Percentiles rank a stretch among this genome's conserved stretches.
Conservation (phyloP, 2,797 vertebrate genomes). For the Kryptopterus vitreolus region DNA sequence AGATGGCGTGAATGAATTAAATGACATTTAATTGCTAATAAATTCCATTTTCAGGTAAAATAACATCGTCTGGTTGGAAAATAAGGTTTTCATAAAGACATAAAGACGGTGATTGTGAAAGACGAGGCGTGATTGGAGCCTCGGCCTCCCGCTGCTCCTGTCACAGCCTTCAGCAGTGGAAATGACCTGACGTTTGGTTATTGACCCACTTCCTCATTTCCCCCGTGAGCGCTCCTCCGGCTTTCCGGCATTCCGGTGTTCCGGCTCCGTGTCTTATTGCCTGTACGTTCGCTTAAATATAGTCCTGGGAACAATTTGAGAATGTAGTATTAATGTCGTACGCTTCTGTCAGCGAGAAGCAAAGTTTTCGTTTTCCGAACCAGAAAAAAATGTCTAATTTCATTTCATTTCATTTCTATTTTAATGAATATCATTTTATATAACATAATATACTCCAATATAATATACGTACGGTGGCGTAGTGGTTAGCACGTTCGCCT, state of each 20-base stretch:
- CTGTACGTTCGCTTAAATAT: not conserved
- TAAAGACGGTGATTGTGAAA: not conserved
- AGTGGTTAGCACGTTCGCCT: no score
- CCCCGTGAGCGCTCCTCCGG: not conserved
- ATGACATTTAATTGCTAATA: no score
- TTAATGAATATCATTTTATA: no score
- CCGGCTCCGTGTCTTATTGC: conserved; percentile 1
- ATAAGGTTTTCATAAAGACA: no score
- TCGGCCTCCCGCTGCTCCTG: conserved; percentile 16
- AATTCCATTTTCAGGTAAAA: no score
- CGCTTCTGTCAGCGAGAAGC: not conserved
- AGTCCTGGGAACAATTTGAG: not conserved
- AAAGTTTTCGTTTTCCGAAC: not conserved
- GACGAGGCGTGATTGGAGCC: not conserved
- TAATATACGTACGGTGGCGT: no score
- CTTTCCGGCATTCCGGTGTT: not conserved
- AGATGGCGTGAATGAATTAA: no score
- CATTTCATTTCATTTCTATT: no score
- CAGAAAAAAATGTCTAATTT: not conserved
- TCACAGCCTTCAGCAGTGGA: not conserved
- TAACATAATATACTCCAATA: no score
- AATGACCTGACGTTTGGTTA: conserved; percentile 7
- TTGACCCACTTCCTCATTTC: conserved; percentile 13
- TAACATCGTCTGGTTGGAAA: no score
- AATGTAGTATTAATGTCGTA: not conserved